Conservation (phyloP, 1,140 invertebrate species). For the Sycophila sp. region DNA sequence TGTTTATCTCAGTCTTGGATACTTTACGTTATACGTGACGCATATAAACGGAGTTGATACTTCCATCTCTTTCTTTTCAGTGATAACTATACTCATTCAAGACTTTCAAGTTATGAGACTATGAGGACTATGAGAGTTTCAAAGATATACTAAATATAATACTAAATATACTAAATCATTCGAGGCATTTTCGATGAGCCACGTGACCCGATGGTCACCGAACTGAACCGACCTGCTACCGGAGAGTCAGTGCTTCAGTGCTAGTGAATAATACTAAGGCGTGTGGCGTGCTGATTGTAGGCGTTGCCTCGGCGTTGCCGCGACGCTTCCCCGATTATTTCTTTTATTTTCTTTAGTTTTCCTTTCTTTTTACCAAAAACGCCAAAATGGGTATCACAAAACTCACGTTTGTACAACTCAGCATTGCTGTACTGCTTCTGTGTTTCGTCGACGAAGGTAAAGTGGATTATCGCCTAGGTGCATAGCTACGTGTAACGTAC, state of each 20-base stretch:
- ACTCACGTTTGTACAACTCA: slow-evolving; percentile 3
- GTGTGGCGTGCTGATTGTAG: slow-evolving; percentile 27
- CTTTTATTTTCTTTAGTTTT: slow-evolving; percentile 17
- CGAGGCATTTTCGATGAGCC: neutral
- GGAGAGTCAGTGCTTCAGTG: neutral
- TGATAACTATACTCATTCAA: too few species aligned
- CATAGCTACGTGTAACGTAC: too few species aligned
- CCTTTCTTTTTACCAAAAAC: too few species aligned
- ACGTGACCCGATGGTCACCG: slow-evolving; percentile 24
- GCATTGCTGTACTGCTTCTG: neutral
- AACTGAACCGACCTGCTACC: slow-evolving; percentile 2
- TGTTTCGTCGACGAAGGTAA: slow-evolving; percentile 36
- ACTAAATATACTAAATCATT: too few species aligned
- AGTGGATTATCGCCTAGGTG: neutral
- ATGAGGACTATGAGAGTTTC: too few species aligned
- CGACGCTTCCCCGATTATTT: neutral
- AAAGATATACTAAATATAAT: too few species aligned
- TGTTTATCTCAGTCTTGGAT: too few species aligned
- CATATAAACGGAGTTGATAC: too few species aligned
- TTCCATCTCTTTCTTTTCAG: too few species aligned
- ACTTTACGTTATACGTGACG: too few species aligned
- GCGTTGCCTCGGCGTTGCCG: slow-evolving; percentile 25
- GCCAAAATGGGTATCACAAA: slow-evolving; percentile 28
- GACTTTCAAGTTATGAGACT: too few species aligned
- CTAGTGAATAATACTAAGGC: slow-evolving; percentile 30